Evolutionary conservation across 1,140 invertebrate genomes (phyloP), one percentile per base, ranked within the genome.

Genomic region (Battus philenor): DNA sequence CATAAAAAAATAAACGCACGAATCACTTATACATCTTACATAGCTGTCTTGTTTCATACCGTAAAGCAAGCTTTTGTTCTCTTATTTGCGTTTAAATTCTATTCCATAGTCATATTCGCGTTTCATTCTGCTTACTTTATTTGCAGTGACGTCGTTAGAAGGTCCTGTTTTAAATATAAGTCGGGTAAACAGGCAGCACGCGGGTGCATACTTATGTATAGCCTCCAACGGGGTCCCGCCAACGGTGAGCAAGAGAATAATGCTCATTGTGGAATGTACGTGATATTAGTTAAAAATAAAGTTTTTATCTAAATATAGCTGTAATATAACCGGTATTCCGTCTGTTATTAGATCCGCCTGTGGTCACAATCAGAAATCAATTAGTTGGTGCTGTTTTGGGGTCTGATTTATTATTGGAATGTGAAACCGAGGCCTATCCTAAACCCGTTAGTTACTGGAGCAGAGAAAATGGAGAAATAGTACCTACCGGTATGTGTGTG

Each of bases 141-240:
- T 71, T 71, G 27, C 53, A 84, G 78, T 82, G 30, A 60, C 76
- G 4, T 81, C 75, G 22, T 47, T 73, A 10, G 93, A 95, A 52
- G 94, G 94, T 1, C 87, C 92, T 20, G 86, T 91, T 29, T 88
- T 97, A 60, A 92, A 93, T 61, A 92, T 97, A 64, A 92, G 90
- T 18, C 89, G 92, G 70, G 94, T 96, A 6, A 94, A 91, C 55
- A 89, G 95, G 16, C 90, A 93, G 9, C 93, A 97, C 63, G 97
- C 97, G 91, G 95, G 95, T 3, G 92, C 94, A 3, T 96, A 96
- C 77, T 83, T 96, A 6, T 96, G 95, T 72, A 96, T 97, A 41
- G 94, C 94, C 8, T 93, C 92, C 7, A 95, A 95, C 65, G 93
- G 93, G 4, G 92, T 96, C 1, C 94, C 94, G 1, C 95, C 95